Evolutionary conservation across 1,140 invertebrate genomes (phyloP), one percentile per base, ranked within the genome.

Genomic region (Rhyacophila brunnea): DNA sequence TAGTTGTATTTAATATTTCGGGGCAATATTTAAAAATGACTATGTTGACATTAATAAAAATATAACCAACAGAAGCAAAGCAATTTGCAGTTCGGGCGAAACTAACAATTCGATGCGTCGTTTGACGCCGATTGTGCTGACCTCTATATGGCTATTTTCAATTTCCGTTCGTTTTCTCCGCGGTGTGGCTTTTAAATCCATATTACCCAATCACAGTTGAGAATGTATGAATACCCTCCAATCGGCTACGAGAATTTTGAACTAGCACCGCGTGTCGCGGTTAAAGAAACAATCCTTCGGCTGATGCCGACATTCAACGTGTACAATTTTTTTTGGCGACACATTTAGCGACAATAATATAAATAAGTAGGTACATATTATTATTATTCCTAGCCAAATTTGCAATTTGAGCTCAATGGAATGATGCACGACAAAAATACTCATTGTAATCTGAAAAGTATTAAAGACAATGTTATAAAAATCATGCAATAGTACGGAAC

Each of bases 51-150:
- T 19, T 18, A 44, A 20, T 17, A 13, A 10, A 28, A 58, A 50
- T 34, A 35, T 45, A 23, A 50, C 47, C 55, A 50, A 58, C 44
- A 49, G 46, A 58, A 49, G 38, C 23, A 51, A 34, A 32, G 28
- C 35, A 23, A 28, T 3, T 28, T 51, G 28, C 32, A 45, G 42
- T 57, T 23, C 45, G 47, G 20, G n/a, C 14, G 11, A 38, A 50
- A 35, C 40, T 46, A 38, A 28, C 47, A 50, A 17, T 10, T 35
- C 17, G 55, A 58, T 50, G 55, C 55, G 55, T 58, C 55, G 49
- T 36, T 50, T 44, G 47, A 32, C 11, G 17, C 14, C 47, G 55
- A 58, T 14, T 20, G 55, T 58, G 55, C 55, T 58, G 55, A 58
- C 55, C 46, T 58, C 55, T 58, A 58, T 58, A 47, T 13, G 32